Evolutionary conservation across 2,113 vertebrate genomes (phyloP), one percentile per base, ranked within the genome.

Genomic region (Sceloporus tristichus): DNA sequence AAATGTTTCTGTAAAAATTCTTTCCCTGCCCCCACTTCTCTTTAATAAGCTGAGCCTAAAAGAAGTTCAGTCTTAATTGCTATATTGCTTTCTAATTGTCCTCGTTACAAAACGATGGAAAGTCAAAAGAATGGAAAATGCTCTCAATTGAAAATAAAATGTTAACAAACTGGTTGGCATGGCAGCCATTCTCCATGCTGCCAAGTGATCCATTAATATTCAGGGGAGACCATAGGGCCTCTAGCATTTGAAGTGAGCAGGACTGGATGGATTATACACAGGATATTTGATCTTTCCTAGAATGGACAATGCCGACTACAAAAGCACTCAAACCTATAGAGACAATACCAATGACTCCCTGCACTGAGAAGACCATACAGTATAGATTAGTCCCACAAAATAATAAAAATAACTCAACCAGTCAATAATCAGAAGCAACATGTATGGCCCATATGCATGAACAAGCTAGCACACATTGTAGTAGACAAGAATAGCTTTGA

Each of bases 11-110:
- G 40, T 21, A 42, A 62, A 10, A 56, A 70, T 77, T 18, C 59
- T 38, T 23, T 13, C 23, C 21, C 48, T 53, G 88, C 27, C 78
- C 13, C 27, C 9, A 3, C 16, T 34, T 82, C 92, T 85, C 87
- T 81, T 40, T 86, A 87, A 86, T 90, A 91, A 86, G 6, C 75
- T 2, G 75, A 76, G 42, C 87, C 79, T 90, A 82, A 86, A 78
- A 89, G 79, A 85, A 11, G 3, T 89, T 90, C 89, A 89, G 78
- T 65, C 56, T 92, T 92, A 96, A 94, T 89, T 91, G 4, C 40
- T 86, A 56, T 56, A 78, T 91, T 91, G 2, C 66, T 92, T 93
- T 95, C 80, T 92, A 95, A 90, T 93, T 94, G 76, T 90, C 70
- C 86, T 13, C 14, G 87, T 93, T 93, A 77, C 27, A 62, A 91